Evolutionary conservation across 2,797 vertebrate genomes (phyloP).

Genomic region (Micromesistius poutassou): DNA sequence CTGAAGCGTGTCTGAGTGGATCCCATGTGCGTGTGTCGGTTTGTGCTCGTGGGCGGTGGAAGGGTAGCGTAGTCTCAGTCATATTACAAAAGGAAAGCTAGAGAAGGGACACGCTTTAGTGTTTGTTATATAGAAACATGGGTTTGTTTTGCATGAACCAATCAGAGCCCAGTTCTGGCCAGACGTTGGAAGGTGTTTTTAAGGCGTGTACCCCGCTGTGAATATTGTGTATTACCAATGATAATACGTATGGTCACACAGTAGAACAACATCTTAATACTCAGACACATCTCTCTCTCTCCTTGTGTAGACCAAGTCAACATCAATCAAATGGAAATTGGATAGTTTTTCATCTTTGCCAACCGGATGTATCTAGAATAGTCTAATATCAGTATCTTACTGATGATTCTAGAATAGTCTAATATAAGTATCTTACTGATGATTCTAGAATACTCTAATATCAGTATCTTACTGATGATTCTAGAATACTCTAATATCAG

Average conservation of each 20-base stretch:
- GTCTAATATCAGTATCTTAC: too few relatives aligned
- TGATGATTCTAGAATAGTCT: too few relatives aligned
- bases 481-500: too few relatives aligned
- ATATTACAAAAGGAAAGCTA: neutral
- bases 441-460: too few relatives aligned
- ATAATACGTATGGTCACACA: neutral
- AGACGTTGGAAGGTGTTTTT: neutral
- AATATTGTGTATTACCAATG: neutral
- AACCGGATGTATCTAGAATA: too few relatives aligned
- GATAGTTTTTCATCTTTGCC: too few relatives aligned
- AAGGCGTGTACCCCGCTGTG: neutral
- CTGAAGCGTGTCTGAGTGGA: slow-evolving; percentile 2
- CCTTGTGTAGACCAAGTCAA: too few relatives aligned
- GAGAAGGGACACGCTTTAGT: neutral
- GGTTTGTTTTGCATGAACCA: neutral
- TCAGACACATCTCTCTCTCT: too few relatives aligned
- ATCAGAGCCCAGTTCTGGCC: neutral
- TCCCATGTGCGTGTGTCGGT: neutral
- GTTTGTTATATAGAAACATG: neutral
- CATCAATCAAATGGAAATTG: too few relatives aligned
- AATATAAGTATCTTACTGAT: too few relatives aligned
- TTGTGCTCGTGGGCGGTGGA: neutral
- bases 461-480: too few relatives aligned
- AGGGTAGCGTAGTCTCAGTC: neutral
- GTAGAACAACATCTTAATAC: neutral